Percentiles rank a stretch among this genome's conserved stretches.
Evolutionary conservation across 2,888 invertebrate genomes (phyloP).

Genomic region (Seira sanloemensis): DNA sequence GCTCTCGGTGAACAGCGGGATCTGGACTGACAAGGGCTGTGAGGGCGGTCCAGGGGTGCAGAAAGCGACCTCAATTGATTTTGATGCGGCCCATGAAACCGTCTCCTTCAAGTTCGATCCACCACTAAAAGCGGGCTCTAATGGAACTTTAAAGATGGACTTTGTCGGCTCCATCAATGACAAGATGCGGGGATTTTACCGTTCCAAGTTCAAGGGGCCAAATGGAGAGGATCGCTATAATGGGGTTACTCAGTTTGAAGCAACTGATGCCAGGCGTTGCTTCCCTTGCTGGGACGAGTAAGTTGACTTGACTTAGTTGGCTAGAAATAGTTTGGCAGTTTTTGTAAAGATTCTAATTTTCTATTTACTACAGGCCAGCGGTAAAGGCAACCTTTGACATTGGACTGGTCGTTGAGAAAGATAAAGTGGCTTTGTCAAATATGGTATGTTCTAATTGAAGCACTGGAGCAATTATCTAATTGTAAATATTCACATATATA

Average conservation of each 20-base stretch:
- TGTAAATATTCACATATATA: too few species aligned
- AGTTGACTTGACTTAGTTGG: background rate
- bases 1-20: slow-evolving; percentile 82
- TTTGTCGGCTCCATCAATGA: slow-evolving; percentile 62
- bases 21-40: slow-evolving; percentile 38
- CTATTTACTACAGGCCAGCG: slow-evolving; percentile 87
- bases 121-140: slow-evolving; percentile 13
- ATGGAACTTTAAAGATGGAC: slow-evolving; percentile 44
- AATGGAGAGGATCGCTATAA: slow-evolving; percentile 87
- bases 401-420: slow-evolving; percentile 86
- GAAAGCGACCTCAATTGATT: slow-evolving; percentile 32
- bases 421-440: slow-evolving; percentile 92
- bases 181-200: slow-evolving; percentile 93
- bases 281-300: slow-evolving; percentile 98
- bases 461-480: too few species aligned
- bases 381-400: slow-evolving; percentile 97
- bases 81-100: slow-evolving; percentile 64
- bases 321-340: background rate
- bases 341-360: slow-evolving; percentile 8
- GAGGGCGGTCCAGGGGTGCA: slow-evolving; percentile 20
- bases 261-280: slow-evolving; percentile 92
- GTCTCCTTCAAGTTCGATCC: slow-evolving; percentile 50
- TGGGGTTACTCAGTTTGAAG: slow-evolving; percentile 94
- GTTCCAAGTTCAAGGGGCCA: slow-evolving; percentile 86
- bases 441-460: slow-evolving; percentile 80